Conservation (phyloP, 2,888 invertebrate species). For the Myopa testacea region DNA sequence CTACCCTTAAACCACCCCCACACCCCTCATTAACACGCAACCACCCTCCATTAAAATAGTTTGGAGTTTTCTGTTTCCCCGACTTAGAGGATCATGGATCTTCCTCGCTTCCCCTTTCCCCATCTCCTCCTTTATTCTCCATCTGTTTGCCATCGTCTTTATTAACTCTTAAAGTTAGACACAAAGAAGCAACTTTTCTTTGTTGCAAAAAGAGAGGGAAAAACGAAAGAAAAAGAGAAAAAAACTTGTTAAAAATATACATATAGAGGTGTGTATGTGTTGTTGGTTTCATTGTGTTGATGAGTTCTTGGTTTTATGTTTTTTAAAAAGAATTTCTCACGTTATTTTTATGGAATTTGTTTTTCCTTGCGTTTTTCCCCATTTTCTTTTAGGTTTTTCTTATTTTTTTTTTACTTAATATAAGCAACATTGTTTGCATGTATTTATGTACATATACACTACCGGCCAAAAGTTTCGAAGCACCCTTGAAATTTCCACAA, state of each 20-base stretch:
- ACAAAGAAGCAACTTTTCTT: not conserved
- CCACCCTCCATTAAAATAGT: too few relatives aligned
- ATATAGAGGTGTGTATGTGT: too few relatives aligned
- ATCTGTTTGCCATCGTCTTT: not conserved
- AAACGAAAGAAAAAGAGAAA: too few relatives aligned
- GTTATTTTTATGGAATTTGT: not conserved
- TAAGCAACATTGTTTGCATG: not conserved
- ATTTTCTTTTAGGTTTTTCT: not conserved
- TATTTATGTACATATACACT: too few relatives aligned
- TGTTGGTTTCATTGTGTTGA: too few relatives aligned
- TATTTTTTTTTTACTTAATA: too few relatives aligned
- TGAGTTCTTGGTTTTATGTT: not conserved
- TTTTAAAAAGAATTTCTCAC: slow-evolving; percentile 18
- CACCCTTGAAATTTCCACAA: too few relatives aligned
- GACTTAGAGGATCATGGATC: not conserved
- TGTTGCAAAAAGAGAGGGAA: not conserved
- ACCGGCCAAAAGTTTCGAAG: too few relatives aligned
- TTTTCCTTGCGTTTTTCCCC: not conserved
- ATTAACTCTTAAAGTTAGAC: not conserved
- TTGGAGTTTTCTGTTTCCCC: not conserved
- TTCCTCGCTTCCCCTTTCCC: not conserved
- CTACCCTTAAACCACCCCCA: too few relatives aligned
- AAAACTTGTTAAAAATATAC: too few relatives aligned
- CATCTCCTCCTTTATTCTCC: not conserved
- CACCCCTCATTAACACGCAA: too few relatives aligned